phyloP scores from a whole-genome alignment of 2,113 vertebrate species.

The Benthochromis sp. region DNA sequence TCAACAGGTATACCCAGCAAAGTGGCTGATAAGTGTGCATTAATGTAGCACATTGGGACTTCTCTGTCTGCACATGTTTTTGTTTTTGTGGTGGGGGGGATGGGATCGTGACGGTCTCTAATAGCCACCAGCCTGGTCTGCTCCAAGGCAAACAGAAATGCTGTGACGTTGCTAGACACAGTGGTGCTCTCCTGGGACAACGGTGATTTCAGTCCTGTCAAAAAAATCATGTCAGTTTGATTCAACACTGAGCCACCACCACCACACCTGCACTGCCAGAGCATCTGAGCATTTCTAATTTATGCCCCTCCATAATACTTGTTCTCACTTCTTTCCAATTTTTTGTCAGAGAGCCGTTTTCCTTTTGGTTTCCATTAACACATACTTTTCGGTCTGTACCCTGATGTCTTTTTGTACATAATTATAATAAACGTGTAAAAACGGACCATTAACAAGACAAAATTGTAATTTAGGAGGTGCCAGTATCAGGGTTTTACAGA shows the following conservation, averaged over 20 bases:
- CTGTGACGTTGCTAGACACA: neutral
- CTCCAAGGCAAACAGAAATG: neutral
- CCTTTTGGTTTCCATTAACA: neutral
- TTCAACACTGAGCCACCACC: neutral
- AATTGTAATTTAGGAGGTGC: neutral
- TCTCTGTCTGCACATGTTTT: neutral
- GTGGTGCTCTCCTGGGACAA: neutral
- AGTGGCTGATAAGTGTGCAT: neutral
- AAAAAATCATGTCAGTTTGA: slow-evolving; percentile 3
- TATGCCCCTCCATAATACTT: neutral
- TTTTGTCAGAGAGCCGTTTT: neutral
- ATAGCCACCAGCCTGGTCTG: neutral
- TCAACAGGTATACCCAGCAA: neutral
- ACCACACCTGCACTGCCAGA: neutral
- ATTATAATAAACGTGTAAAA: neutral
- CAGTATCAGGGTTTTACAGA: neutral
- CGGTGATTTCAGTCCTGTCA: neutral
- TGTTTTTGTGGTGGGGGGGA: neutral
- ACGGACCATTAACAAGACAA: neutral
- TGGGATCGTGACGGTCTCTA: neutral
- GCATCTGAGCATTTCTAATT: neutral
- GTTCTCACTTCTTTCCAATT: neutral
- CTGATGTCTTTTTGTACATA: neutral
- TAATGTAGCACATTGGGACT: neutral
- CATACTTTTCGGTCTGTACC: neutral